These are phyloP conservation scores for Anolis apletophallus DNA, from an alignment of 2,797 vertebrate genomes.

Conservation along the genomic window DNA sequence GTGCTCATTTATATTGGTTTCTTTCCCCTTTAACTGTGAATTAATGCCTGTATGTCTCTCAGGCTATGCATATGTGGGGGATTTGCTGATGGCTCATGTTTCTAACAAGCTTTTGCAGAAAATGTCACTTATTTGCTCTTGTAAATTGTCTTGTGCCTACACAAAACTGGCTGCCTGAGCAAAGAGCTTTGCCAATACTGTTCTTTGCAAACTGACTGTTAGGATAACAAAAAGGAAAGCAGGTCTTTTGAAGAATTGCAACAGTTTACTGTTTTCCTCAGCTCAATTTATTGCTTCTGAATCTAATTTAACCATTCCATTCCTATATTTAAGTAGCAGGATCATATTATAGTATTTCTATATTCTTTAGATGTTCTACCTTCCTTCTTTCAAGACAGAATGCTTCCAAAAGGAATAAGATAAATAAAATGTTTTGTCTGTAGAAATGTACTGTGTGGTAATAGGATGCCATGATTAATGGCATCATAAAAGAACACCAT, in stretches of 20 bases:
- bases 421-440: conserved; percentile 47
- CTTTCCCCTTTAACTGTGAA: conserved; percentile 29
- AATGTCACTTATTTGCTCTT: conserved; percentile 76
- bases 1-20: conserved; percentile 33
- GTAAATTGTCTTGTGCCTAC: conserved; percentile 74
- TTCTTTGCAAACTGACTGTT: conserved; percentile 73
- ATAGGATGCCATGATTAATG: not conserved
- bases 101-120: conserved; percentile 69
- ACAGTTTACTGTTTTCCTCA: conserved; percentile 40
- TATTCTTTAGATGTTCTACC: conserved; percentile 53
- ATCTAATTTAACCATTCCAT: conserved; percentile 43
- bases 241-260: conserved; percentile 73
- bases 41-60: conserved; percentile 60
- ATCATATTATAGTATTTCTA: conserved; percentile 53
- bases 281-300: conserved; percentile 58
- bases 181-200: conserved; percentile 69
- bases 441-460: not conserved
- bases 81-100: conserved; percentile 75
- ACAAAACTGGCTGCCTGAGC: conserved; percentile 74
- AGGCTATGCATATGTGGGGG: conserved; percentile 65
- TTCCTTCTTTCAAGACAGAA: conserved; percentile 59
- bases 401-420: conserved; percentile 41
- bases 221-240: conserved; percentile 75
- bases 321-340: conserved; percentile 50
- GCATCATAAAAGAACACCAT: not conserved